Evolutionary conservation across 1,140 invertebrate species (phyloP).

Genomic region (Prorops nasuta): DNA sequence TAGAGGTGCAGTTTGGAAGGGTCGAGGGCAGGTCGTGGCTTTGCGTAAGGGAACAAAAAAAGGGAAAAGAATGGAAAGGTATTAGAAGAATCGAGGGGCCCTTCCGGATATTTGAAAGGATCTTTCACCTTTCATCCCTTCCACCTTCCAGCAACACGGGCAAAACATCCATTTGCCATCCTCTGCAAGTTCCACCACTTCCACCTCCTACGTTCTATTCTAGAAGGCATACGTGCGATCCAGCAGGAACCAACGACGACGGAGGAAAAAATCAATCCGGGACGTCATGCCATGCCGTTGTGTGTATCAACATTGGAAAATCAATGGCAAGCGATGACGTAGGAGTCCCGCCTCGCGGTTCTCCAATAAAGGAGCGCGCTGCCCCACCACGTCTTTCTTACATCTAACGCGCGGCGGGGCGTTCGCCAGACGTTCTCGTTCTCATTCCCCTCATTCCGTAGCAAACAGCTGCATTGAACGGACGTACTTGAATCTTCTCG

Average conservation of each 20-base stretch:
- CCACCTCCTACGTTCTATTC: too few species aligned
- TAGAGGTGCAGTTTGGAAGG: too few species aligned
- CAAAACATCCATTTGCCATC: too few species aligned
- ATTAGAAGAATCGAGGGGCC: too few species aligned
- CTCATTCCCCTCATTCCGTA: slow-evolving; percentile 44
- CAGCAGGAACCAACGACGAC: slow-evolving; percentile 29
- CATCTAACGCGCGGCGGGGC: slow-evolving; percentile 23
- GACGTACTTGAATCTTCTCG: too few species aligned
- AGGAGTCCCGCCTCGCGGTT: slow-evolving; percentile 44
- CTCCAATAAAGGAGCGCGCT: slow-evolving; percentile 33
- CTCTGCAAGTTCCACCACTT: too few species aligned
- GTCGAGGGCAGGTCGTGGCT: too few species aligned
- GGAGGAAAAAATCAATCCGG: slow-evolving; percentile 34
- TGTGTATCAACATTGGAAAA: slow-evolving; percentile 55
- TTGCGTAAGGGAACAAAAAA: too few species aligned
- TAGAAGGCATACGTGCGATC: slow-evolving; percentile 28
- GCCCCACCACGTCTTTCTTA: slow-evolving; percentile 13
- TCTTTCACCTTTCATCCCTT: too few species aligned
- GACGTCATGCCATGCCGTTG: slow-evolving; percentile 31
- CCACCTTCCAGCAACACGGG: too few species aligned
- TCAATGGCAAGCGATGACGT: slow-evolving; percentile 53
- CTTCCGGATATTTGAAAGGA: too few species aligned
- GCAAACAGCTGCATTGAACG: slow-evolving; percentile 32
- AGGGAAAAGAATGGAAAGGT: too few species aligned
- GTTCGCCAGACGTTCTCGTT: slow-evolving; percentile 29